Conservation (phyloP, 2,797 vertebrate species). For the Xenops minutus region DNA sequence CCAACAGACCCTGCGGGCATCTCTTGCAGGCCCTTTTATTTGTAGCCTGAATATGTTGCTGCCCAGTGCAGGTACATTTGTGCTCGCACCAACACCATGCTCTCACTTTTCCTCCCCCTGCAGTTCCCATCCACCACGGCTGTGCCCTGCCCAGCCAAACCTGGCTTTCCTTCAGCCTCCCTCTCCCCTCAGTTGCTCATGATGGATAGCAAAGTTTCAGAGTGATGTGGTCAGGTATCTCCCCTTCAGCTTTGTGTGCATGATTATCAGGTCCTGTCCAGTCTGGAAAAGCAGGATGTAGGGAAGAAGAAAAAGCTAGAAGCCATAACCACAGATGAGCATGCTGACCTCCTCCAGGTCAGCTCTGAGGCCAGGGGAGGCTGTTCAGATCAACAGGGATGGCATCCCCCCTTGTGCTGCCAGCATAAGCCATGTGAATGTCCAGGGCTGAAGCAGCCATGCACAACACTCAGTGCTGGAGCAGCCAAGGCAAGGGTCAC, state of each 20-base stretch:
- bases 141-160: background rate
- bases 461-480: fast-evolving
- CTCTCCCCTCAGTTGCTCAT: background rate
- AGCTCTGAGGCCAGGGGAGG: background rate
- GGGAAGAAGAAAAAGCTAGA: background rate
- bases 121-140: background rate
- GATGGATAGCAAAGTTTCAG: background rate
- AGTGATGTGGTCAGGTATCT: background rate
- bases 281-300: background rate
- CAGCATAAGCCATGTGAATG: too few species aligned
- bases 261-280: background rate
- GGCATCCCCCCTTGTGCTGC: background rate
- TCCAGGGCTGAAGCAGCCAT: too few species aligned
- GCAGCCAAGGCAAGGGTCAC: background rate
- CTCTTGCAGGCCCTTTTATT: background rate
- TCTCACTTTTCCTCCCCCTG: background rate
- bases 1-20: background rate
- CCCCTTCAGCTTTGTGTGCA: background rate
- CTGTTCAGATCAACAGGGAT: background rate
- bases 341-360: background rate
- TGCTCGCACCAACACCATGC: background rate
- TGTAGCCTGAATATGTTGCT: background rate
- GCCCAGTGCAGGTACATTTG: background rate
- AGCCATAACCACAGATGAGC: background rate
- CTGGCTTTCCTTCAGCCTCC: background rate